Conservation (phyloP, 2,888 invertebrate genomes). For the Anthophora plumipes region DNA sequence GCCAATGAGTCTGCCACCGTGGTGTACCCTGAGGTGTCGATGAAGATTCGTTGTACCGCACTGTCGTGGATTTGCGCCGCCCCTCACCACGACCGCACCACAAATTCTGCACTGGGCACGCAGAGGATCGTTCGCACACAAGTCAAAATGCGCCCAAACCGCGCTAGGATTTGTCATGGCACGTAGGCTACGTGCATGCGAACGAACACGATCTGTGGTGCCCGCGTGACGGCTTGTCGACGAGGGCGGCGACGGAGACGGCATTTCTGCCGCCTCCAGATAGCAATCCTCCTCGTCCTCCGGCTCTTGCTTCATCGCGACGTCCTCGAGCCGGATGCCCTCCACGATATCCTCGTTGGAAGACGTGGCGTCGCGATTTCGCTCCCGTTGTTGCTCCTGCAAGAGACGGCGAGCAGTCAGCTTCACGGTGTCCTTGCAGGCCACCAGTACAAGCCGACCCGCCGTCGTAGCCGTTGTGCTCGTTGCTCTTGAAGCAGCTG, state of each 20-base stretch:
- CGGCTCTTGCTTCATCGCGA: constrained; percentile 81
- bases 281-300: constrained; percentile 81
- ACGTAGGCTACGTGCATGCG: constrained; percentile 81
- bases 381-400: constrained; percentile 52
- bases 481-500: constrained; percentile 17
- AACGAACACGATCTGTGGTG: constrained; percentile 76
- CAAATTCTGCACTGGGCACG: constrained; percentile 83
- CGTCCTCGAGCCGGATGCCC: constrained; percentile 53
- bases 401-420: constrained; percentile 60
- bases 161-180: constrained; percentile 84
- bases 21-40: constrained; percentile 82
- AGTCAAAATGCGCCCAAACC: constrained; percentile 83
- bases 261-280: constrained; percentile 73
- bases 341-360: constrained; percentile 57
- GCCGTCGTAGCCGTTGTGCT: constrained; percentile 63
- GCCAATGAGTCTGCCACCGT: constrained; percentile 83
- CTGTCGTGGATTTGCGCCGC: constrained; percentile 83
- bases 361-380: constrained; percentile 41
- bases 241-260: constrained; percentile 62
- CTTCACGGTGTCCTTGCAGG: constrained; percentile 70
- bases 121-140: constrained; percentile 82
- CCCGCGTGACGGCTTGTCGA: constrained; percentile 44
- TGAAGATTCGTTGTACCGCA: constrained; percentile 84
- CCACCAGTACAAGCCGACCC: constrained; percentile 63
- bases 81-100: constrained; percentile 82